Conservation (phyloP, 2,797 vertebrate species). For the Pseudomugil tenellus region DNA sequence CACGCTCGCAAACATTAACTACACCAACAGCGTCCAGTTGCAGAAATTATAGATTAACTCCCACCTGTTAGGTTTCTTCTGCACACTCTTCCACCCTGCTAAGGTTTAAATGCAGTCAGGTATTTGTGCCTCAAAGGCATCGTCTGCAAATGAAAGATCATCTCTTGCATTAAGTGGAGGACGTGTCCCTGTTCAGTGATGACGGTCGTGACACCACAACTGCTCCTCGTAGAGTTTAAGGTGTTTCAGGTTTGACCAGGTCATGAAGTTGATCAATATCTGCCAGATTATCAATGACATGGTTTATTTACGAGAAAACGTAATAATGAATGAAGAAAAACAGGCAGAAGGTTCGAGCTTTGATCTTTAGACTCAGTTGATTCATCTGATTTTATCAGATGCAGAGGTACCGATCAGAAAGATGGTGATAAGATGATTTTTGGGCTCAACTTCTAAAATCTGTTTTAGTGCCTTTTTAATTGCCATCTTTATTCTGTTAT, state of each 20-base stretch:
- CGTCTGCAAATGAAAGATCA: too few relatives aligned
- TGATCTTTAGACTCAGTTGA: background rate
- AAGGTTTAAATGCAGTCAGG: background rate
- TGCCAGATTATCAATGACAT: background rate
- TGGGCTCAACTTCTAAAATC: too few relatives aligned
- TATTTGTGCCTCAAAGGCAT: background rate
- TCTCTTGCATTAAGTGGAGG: background rate
- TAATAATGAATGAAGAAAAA: background rate
- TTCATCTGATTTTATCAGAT: background rate
- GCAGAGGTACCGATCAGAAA: too few relatives aligned
- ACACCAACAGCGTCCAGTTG: background rate
- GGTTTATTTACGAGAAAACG: background rate
- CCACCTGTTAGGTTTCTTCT: background rate
- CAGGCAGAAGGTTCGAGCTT: background rate
- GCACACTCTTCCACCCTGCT: background rate
- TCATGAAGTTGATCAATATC: background rate
- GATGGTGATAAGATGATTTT: too few relatives aligned
- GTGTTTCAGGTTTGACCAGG: slow-evolving; percentile 7
- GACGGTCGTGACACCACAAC: slow-evolving; percentile 31
- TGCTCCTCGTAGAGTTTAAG: background rate
- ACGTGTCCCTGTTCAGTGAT: background rate
- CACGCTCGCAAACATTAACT: background rate
- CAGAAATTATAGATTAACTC: slow-evolving; percentile 5
- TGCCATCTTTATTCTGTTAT: too few relatives aligned
- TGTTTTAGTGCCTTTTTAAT: too few relatives aligned